Conservation (phyloP, 2,797 vertebrate species). For the Acanthurus lineatus region DNA sequence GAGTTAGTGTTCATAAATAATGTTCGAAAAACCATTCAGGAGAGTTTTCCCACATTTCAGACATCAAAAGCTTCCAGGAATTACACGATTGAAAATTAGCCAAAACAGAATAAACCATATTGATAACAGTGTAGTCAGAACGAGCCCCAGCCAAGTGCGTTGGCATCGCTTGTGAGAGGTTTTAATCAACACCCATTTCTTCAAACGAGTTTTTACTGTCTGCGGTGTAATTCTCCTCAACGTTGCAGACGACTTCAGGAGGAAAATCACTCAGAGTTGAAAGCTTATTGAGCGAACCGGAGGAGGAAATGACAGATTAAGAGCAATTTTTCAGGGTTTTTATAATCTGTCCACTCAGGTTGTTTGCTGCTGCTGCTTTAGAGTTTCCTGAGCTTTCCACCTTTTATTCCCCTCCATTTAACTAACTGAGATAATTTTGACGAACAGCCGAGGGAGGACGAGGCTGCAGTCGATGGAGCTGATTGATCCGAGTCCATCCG, state of each 20-base stretch:
- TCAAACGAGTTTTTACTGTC: conserved; percentile 51
- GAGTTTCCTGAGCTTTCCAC: conserved; percentile 23
- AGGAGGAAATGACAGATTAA: conserved; percentile 47
- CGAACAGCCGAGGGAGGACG: conserved; percentile 48
- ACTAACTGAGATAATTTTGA: conserved; percentile 50
- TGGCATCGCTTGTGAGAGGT: conserved; percentile 39
- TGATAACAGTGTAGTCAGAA: conserved; percentile 33
- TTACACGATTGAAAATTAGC: conserved; percentile 40
- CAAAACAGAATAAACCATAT: conserved; percentile 33
- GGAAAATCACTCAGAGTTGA: conserved; percentile 47
- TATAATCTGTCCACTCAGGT: conserved; percentile 28
- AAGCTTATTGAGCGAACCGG: conserved; percentile 39
- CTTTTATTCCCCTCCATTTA: conserved; percentile 41
- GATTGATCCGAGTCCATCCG: conserved; percentile 56
- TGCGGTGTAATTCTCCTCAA: conserved; percentile 36
- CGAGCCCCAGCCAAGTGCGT: conserved; percentile 32
- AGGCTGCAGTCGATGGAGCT: conserved; percentile 42
- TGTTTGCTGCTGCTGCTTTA: conserved; percentile 39
- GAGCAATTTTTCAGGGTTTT: conserved; percentile 21
- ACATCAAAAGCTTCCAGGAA: conserved; percentile 35
- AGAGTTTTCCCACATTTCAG: conserved; percentile 9
- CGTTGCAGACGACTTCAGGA: conserved; percentile 37
- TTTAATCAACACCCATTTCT: conserved; percentile 59
- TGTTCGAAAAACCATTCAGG: background rate
- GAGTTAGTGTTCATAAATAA: conserved; percentile 24